These are phyloP conservation scores for Scaptomyza tumidula DNA, from an alignment of 2,888 invertebrate genomes.

Conservation along the genomic window DNA sequence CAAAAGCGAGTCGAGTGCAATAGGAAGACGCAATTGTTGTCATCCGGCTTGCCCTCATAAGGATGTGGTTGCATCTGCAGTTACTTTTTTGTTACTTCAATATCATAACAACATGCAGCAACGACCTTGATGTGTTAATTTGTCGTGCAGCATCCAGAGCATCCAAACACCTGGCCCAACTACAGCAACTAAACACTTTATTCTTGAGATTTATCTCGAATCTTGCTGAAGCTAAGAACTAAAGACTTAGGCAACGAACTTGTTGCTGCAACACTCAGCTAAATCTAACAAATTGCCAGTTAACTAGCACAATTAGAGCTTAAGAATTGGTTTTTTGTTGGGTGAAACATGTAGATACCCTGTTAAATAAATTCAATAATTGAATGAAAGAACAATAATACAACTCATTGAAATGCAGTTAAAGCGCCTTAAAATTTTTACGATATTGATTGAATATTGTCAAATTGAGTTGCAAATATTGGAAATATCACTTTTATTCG, in stretches of 20 bases:
- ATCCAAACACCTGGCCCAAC: conserved; percentile 47
- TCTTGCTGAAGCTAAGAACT: conserved; percentile 16
- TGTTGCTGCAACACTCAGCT: conserved; percentile 10
- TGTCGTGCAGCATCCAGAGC: conserved; percentile 42
- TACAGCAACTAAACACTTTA: conserved; percentile 27
- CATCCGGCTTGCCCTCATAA: conserved; percentile 65
- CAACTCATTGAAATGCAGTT: no score
- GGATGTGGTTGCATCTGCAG: conserved; percentile 49
- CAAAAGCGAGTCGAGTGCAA: conserved; percentile 20
- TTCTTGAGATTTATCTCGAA: conserved; percentile 17
- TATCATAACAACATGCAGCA: conserved; percentile 34
- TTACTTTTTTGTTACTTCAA: conserved; percentile 5
- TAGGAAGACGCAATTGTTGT: conserved; percentile 57
- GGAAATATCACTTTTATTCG: no score
- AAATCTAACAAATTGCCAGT: conserved; percentile 10
- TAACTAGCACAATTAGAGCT: not conserved
- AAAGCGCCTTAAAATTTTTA: no score
- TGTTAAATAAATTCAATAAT: not conserved
- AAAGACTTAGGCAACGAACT: conserved; percentile 68
- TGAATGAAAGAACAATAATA: no score
- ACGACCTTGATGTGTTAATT: conserved; percentile 83
- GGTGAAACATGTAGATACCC: not conserved
- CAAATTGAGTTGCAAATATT: no score
- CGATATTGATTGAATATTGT: no score
- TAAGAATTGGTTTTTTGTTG: not conserved